Conservation (phyloP, 2,113 vertebrate species). For the Corythoichthys haematopterus region DNA sequence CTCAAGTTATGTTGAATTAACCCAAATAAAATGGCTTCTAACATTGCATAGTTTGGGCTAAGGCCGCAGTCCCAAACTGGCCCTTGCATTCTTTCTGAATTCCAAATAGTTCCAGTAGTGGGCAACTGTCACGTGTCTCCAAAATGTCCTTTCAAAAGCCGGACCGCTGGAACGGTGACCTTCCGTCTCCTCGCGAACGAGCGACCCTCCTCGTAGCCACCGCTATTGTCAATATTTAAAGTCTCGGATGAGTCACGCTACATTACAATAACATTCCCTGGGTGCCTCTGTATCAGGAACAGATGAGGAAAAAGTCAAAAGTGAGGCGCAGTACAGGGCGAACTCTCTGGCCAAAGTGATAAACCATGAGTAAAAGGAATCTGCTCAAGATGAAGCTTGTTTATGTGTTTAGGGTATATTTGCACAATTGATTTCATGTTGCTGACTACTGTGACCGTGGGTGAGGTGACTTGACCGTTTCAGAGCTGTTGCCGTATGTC, state of each 20-base stretch:
- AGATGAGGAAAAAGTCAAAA: slow-evolving; percentile 27
- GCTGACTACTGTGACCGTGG: slow-evolving; percentile 36
- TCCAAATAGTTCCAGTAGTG: too few relatives aligned
- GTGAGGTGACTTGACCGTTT: slow-evolving; percentile 60
- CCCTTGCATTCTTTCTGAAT: too few relatives aligned
- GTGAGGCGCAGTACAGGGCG: slow-evolving; percentile 25
- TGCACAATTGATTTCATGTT: slow-evolving; percentile 25
- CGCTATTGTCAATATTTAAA: slow-evolving; percentile 71
- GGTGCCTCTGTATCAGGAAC: slow-evolving; percentile 51
- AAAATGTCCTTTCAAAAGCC: not conserved
- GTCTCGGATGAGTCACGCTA: slow-evolving; percentile 66
- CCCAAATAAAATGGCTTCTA: not conserved
- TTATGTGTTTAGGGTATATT: not conserved
- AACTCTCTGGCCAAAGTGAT: slow-evolving; percentile 39
- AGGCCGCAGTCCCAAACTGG: too few relatives aligned
- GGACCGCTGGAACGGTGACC: not conserved
- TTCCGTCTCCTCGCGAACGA: slow-evolving; percentile 23
- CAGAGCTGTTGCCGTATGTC: slow-evolving; percentile 54
- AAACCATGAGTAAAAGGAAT: slow-evolving; percentile 45
- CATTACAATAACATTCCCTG: slow-evolving; percentile 73
- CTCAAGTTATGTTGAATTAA: not conserved
- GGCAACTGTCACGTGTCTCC: too few relatives aligned
- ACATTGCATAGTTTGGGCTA: too few relatives aligned
- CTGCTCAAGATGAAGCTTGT: slow-evolving; percentile 42
- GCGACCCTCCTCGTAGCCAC: slow-evolving; percentile 22